Conservation (phyloP, 1,140 invertebrate species). For the Anastatus disparis region DNA sequence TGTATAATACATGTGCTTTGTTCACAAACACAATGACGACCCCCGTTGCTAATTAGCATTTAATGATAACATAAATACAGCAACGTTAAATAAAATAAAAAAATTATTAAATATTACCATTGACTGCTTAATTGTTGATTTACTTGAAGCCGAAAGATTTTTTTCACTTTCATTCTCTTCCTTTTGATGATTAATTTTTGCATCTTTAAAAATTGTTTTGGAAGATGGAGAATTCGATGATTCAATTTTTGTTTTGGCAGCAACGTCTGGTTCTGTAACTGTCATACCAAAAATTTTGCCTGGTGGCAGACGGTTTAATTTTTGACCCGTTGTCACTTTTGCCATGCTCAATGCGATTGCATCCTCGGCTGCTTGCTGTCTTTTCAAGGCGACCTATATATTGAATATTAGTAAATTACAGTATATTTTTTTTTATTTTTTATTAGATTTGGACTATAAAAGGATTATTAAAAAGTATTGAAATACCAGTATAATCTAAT, state of each 20-base stretch:
- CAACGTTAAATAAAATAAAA: too few species aligned
- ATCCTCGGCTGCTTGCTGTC: conserved; percentile 97
- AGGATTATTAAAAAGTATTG: too few species aligned
- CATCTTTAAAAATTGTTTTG: neutral
- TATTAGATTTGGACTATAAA: too few species aligned
- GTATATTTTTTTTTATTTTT: too few species aligned
- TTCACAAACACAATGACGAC: too few species aligned
- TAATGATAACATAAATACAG: too few species aligned
- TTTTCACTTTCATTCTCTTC: neutral
- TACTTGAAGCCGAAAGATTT: neutral
- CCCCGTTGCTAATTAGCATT: too few species aligned
- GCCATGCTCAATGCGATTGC: conserved; percentile 92
- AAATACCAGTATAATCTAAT: too few species aligned
- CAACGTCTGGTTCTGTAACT: conserved; percentile 72
- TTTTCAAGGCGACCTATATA: conserved; percentile 93
- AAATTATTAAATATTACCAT: too few species aligned
- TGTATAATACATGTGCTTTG: too few species aligned
- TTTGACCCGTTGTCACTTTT: conserved; percentile 87
- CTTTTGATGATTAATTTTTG: neutral
- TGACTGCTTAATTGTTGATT: neutral
- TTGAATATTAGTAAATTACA: too few species aligned
- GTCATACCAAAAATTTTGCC: conserved; percentile 91
- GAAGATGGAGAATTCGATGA: neutral
- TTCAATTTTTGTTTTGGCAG: conserved; percentile 1
- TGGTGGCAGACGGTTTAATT: conserved; percentile 84